phyloP scores from a whole-genome alignment of 2,797 vertebrate species.

The Etheostoma nigrum region DNA sequence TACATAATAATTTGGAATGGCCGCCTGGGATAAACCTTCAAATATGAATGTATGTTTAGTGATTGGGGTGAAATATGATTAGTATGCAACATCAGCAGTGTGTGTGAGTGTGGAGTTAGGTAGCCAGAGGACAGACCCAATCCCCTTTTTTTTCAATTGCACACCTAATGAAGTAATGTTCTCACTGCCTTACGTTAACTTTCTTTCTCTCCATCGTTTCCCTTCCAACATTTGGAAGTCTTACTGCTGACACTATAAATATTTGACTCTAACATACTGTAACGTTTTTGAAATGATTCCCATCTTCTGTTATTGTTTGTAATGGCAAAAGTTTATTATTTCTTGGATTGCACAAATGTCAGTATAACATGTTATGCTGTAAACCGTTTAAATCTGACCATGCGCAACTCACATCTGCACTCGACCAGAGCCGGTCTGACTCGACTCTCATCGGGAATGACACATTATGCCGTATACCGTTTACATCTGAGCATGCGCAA shows the following conservation, averaged over 20 bases:
- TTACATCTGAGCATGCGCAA: too few species aligned
- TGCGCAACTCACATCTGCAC: too few species aligned
- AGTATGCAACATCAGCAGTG: conserved; percentile 30
- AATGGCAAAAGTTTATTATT: too few species aligned
- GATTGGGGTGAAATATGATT: conserved; percentile 73
- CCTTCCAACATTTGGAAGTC: conserved; percentile 13
- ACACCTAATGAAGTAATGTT: conserved; percentile 39
- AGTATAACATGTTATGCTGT: too few species aligned
- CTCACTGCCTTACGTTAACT: conserved; percentile 22
- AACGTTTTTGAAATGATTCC: background rate
- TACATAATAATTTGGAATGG: conserved; percentile 76
- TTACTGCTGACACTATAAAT: conserved; percentile 6
- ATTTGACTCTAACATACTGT: conserved; percentile 31
- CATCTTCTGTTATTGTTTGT: too few species aligned
- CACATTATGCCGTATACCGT: too few species aligned
- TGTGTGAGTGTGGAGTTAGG: conserved; percentile 21
- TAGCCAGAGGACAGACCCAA: conserved; percentile 62
- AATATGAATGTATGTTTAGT: conserved; percentile 77
- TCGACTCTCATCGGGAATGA: too few species aligned
- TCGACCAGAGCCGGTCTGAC: too few species aligned
- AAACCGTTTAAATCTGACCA: too few species aligned
- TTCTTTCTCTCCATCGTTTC: conserved; percentile 16
- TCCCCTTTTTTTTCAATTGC: conserved; percentile 49
- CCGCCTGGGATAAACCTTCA: conserved; percentile 78
- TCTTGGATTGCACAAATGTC: too few species aligned